Percentiles rank a stretch among this genome's conserved stretches.
Evolutionary conservation across 1,140 invertebrate species (phyloP).

Genomic region (Stegodyphus dumicola): DNA sequence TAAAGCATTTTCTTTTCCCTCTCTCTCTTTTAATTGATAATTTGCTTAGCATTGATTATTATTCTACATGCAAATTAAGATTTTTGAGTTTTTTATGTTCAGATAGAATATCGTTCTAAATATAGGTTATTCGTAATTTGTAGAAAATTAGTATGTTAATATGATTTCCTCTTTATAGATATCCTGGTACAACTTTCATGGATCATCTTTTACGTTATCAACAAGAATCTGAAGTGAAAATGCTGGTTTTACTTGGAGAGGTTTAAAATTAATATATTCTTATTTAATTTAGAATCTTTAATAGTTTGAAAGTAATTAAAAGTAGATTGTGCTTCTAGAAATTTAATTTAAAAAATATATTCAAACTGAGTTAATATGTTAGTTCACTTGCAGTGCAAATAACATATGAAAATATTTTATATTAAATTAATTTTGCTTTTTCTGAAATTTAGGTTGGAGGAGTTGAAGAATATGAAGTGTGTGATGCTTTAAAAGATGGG

Average conservation of each 20-base stretch:
- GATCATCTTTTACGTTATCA: slow-evolving; percentile 93
- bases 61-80: too few species aligned
- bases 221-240: slow-evolving; percentile 81
- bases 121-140: background rate
- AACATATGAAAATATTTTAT: background rate
- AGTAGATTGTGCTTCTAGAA: too few species aligned
- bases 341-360: too few species aligned
- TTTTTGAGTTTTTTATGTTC: too few species aligned
- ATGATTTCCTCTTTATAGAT: slow-evolving; percentile 67
- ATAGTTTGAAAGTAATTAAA: background rate
- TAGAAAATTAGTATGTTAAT: background rate
- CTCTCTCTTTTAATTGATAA: too few species aligned
- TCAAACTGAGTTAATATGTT: too few species aligned
- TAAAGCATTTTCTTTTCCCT: too few species aligned
- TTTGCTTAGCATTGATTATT: too few species aligned
- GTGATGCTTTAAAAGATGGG: slow-evolving; percentile 83
- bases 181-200: slow-evolving; percentile 98
- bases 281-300: background rate
- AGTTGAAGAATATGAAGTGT: slow-evolving; percentile 99
- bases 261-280: slow-evolving; percentile 17
- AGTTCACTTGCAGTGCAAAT: too few species aligned
- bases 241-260: slow-evolving; percentile 96
- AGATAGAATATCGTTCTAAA: too few species aligned
- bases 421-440: background rate
- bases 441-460: slow-evolving; percentile 80